Evolutionary conservation across 2,888 invertebrate species (phyloP).

Genomic region (Drosophila vallismaia): DNA sequence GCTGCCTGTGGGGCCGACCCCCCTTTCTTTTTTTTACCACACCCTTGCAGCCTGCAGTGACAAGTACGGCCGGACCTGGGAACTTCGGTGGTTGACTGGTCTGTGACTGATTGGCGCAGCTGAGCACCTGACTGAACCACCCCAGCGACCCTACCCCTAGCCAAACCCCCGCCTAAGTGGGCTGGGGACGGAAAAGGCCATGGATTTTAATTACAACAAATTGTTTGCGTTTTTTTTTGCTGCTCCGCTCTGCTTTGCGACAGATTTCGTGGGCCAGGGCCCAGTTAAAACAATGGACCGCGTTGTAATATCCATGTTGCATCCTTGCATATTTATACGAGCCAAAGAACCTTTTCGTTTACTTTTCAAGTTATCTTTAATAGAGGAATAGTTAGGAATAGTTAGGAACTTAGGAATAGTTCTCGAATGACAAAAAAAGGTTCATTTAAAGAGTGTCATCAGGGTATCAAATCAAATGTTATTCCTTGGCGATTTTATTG

Average conservation of each 20-base stretch:
- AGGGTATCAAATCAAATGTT: too few relatives aligned
- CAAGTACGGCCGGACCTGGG: constrained; percentile 58
- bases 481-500: too few relatives aligned
- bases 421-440: background rate
- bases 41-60: constrained; percentile 64
- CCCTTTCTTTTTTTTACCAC: constrained; percentile 13
- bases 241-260: constrained; percentile 30
- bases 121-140: constrained; percentile 75
- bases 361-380: background rate
- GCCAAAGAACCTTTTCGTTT: background rate
- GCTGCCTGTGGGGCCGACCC: constrained; percentile 34
- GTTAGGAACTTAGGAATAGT: background rate
- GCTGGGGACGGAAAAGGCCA: constrained; percentile 69
- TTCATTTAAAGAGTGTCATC: too few relatives aligned
- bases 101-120: constrained; percentile 79
- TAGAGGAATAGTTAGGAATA: too few relatives aligned
- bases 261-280: constrained; percentile 31
- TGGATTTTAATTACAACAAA: constrained; percentile 80
- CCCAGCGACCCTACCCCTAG: background rate
- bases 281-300: constrained; percentile 59
- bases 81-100: constrained; percentile 73
- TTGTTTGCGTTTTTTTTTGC: constrained; percentile 70
- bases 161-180: constrained; percentile 28
- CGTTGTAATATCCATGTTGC: constrained; percentile 32
- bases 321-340: background rate